Base-by-base conservation (phyloP, 2,888 invertebrate species). In the Pheosia tremula region DNA sequence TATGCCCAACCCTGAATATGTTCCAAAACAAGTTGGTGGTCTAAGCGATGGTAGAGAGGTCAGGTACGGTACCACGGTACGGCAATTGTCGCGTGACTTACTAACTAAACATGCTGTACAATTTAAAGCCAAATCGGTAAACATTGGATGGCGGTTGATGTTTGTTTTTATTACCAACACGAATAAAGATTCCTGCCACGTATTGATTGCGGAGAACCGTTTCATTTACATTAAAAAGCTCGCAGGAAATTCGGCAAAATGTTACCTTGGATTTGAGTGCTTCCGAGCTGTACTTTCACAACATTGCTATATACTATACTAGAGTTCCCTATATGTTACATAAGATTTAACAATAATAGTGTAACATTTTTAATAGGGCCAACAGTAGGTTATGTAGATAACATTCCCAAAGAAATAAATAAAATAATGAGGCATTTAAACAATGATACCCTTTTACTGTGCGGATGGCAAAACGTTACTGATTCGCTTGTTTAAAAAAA, bases 21-120 rank as follows among this genome's bases (percentile, higher is more conserved):
- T 50, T 50, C n/a, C 4, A 13, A 45, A 47, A 50, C 50, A 50
- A 24, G 47, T 24, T 54, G 36, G 54, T 58, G 64, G 43, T 56
- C 45, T 67, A 57, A 47, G 50, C 60, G 62, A 55, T 54, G 57
- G 62, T 56, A 56, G 64, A 24, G 24, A 24, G 24, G 24, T 24
- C 1, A 24, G 24, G 24, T 24, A 24, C 24, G 24, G 61, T 38
- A 70, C 59, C 56, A 58, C 11, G 54, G 47, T 39, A 61, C 41
- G 45, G 55, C 64, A 66, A 74, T 73, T 68, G 64, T 79, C 60
- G 80, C 80, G 76, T 80, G 80, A 78, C 74, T 61, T 63, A 69
- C 61, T 66, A 68, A 69, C 59, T 62, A 69, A 69, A 64, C 60
- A 58, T 58, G 61, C 55, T 54, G 58, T 71, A 69, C 64, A 66